A percentile compares a stretch with the other conserved stretches of the same genome.
Evolutionary conservation across 2,113 vertebrate species (phyloP).

Genomic region (Clinocottus analis): DNA sequence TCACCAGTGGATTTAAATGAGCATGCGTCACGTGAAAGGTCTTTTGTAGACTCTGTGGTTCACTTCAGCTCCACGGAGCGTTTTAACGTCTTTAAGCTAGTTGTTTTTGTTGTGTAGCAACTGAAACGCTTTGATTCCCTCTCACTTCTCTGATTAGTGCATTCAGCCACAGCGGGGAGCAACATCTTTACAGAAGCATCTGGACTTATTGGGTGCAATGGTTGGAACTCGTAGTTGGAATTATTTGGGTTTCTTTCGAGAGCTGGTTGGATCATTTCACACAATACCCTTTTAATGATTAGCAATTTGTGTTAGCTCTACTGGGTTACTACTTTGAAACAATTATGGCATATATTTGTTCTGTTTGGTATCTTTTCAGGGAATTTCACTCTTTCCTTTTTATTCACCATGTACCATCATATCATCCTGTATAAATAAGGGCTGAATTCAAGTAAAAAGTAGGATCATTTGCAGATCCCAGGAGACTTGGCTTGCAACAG

Average conservation of each 20-base stretch:
- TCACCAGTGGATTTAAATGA: background rate
- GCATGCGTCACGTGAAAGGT: background rate
- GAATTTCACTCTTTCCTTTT: background rate
- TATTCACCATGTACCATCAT: background rate
- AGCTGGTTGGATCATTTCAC: background rate
- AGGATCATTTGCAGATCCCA: background rate
- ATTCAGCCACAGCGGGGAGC: background rate
- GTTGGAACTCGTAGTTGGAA: background rate
- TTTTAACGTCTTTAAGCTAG: conserved; percentile 5
- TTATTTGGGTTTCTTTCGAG: background rate
- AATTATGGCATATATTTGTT: background rate
- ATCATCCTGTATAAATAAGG: background rate
- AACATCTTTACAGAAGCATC: background rate
- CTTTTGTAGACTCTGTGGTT: no score
- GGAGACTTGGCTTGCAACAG: background rate
- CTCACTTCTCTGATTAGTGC: background rate
- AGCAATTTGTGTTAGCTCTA: background rate
- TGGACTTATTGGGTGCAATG: background rate
- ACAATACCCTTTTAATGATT: background rate
- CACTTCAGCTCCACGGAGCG: background rate
- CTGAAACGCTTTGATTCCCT: conserved; percentile 14
- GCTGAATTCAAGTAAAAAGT: background rate
- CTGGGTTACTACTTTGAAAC: background rate
- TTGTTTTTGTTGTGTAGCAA: background rate
- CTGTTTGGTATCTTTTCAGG: background rate